Conservation (phyloP, 53 echinoderm and acorn worm species). For the Paracentrotus lividus region DNA sequence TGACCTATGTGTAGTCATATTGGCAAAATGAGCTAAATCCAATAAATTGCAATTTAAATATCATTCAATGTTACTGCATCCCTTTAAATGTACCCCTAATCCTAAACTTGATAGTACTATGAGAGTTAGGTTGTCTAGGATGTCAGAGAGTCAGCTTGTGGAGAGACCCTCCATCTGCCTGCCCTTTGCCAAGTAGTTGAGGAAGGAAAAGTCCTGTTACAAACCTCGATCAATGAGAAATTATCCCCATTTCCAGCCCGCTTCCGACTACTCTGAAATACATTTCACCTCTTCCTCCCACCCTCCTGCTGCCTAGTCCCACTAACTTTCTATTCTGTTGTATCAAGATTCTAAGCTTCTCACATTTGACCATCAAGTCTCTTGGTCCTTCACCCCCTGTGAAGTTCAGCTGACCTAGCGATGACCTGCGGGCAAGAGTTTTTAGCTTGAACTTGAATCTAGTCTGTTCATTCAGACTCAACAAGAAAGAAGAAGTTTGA, state of each 20-base stretch:
- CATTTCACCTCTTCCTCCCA: constrained; percentile 22
- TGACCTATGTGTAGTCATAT: too few relatives aligned
- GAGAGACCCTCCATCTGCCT: too few relatives aligned
- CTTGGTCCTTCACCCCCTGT: constrained; percentile 57
- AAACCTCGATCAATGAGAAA: constrained; percentile 52
- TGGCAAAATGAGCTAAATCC: too few relatives aligned
- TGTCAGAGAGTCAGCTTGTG: too few relatives aligned
- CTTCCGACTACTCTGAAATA: constrained; percentile 43
- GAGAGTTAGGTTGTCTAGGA: too few relatives aligned
- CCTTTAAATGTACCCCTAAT: too few relatives aligned
- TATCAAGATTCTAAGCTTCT: background rate
- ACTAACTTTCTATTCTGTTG: background rate
- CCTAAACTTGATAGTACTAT: too few relatives aligned
- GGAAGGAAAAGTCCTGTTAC: constrained; percentile 44
- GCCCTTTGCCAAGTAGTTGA: constrained; percentile 31
- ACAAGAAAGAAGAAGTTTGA: background rate
- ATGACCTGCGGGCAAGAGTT: background rate
- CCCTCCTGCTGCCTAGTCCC: too few relatives aligned
- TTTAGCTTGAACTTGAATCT: constrained; percentile 27
- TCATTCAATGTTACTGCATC: too few relatives aligned
- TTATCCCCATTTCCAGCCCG: constrained; percentile 42
- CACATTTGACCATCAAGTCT: constrained; percentile 28
- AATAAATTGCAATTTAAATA: too few relatives aligned
- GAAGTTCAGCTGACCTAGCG: constrained; percentile 46
- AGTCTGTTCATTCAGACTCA: constrained; percentile 18